phyloP scores from a whole-genome alignment of 2,888 invertebrate species.

The Parnassius smintheus region DNA sequence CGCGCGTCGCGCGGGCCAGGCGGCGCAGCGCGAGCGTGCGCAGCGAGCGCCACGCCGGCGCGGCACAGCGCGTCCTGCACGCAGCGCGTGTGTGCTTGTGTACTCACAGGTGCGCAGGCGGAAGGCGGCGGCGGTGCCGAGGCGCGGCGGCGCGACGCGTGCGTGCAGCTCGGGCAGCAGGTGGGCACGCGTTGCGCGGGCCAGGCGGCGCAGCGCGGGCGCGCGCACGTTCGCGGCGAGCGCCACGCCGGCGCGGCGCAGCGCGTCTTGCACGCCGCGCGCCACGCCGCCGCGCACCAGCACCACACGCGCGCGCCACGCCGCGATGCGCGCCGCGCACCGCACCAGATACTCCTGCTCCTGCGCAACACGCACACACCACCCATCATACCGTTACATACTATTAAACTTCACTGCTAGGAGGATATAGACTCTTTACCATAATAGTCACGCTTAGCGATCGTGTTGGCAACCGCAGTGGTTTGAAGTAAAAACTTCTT shows the following conservation, averaged over 20 bases:
- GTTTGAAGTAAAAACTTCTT: too few species aligned
- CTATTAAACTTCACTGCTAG: too few species aligned
- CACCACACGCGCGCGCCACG: constrained; percentile 92
- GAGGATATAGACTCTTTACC: too few species aligned
- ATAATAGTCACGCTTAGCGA: too few species aligned
- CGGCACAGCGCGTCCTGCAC: constrained; percentile 86
- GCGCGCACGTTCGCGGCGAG: constrained; percentile 91
- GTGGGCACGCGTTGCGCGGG: constrained; percentile 92
- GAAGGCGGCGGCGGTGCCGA: constrained; percentile 93
- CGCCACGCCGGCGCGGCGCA: constrained; percentile 87
- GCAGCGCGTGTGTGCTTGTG: constrained; percentile 58
- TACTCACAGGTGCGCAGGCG: constrained; percentile 75
- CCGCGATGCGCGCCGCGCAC: constrained; percentile 91
- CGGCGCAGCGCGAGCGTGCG: constrained; percentile 87
- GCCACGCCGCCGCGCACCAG: constrained; percentile 94
- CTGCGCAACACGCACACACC: constrained; percentile 50
- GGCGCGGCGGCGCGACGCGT: constrained; percentile 88
- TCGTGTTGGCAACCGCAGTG: too few species aligned
- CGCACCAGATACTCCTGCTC: constrained; percentile 93
- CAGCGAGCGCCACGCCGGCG: constrained; percentile 94
- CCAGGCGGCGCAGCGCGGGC: constrained; percentile 74
- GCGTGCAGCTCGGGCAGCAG: constrained; percentile 94
- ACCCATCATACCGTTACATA: too few species aligned
- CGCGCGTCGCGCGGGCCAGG: constrained; percentile 85
- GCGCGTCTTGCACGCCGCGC: constrained; percentile 92